A percentile compares a stretch with the other conserved stretches of the same genome.
phyloP scores from a whole-genome alignment of 2,797 vertebrate genomes.

The Pagetopsis macropterus region DNA sequence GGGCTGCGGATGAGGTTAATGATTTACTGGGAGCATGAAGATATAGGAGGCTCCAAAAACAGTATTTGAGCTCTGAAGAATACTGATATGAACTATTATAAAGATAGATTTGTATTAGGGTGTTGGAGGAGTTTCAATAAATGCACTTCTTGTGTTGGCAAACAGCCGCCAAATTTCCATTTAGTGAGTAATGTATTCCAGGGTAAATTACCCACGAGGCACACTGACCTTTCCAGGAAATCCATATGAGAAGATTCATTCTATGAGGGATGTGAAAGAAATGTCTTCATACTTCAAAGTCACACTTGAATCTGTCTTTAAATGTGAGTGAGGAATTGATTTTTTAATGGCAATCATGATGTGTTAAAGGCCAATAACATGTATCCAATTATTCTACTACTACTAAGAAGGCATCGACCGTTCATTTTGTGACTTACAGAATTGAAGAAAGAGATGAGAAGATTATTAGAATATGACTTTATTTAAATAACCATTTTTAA shows the following conservation, averaged over 20 bases:
- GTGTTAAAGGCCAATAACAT: slow-evolving; percentile 1
- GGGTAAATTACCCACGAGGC: slow-evolving; percentile 22
- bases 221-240: slow-evolving; percentile 49
- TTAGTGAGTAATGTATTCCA: slow-evolving; percentile 44
- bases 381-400: neutral
- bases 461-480: too few relatives aligned
- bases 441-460: too few relatives aligned
- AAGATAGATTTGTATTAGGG: neutral
- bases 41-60: neutral
- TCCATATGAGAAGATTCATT: neutral
- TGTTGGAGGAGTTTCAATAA: neutral
- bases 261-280: neutral
- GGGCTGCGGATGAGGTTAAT: slow-evolving; percentile 12
- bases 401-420: neutral
- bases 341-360: neutral
- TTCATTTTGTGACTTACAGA: too few relatives aligned
- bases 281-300: neutral
- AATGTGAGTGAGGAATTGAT: neutral
- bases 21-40: slow-evolving; percentile 2
- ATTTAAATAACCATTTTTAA: too few relatives aligned
- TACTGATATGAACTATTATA: slow-evolving; percentile 3
- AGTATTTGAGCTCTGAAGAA: neutral
- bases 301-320: neutral
- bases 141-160: slow-evolving; percentile 6
- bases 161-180: slow-evolving; percentile 30